A percentile compares a stretch with the other conserved stretches of the same genome.
Conservation (phyloP, 2,888 invertebrate genomes). For the Ferdinandea cuprea region DNA sequence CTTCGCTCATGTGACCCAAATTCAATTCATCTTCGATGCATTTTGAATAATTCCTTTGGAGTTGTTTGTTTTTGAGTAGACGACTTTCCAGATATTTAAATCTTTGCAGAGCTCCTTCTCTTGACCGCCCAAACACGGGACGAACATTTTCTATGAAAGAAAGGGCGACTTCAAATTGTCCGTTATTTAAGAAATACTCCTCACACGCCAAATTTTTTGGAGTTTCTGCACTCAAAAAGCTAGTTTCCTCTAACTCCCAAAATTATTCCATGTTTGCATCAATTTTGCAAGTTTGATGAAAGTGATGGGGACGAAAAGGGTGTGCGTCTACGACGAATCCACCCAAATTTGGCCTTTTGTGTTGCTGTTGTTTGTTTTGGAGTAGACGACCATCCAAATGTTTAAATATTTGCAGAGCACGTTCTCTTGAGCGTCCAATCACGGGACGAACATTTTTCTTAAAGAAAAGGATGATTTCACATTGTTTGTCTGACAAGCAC, state of each 20-base stretch:
- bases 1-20: slow-evolving; percentile 8
- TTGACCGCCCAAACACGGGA: slow-evolving; percentile 27
- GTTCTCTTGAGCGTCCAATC: slow-evolving; percentile 34
- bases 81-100: slow-evolving; percentile 12
- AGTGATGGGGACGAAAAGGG: not conserved
- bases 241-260: slow-evolving; percentile 45
- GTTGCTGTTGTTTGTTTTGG: not conserved
- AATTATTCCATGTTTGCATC: slow-evolving; percentile 22
- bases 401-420: not conserved
- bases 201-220: slow-evolving; percentile 35
- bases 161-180: slow-evolving; percentile 27
- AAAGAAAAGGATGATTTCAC: slow-evolving; percentile 38
- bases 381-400: slow-evolving; percentile 6
- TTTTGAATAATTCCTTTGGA: not conserved
- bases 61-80: not conserved
- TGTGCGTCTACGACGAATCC: not conserved
- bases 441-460: slow-evolving; percentile 8
- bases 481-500: too few species aligned
- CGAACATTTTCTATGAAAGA: slow-evolving; percentile 31
- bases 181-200: slow-evolving; percentile 20
- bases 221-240: not conserved
- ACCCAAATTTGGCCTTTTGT: slow-evolving; percentile 1
- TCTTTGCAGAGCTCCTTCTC: slow-evolving; percentile 5
- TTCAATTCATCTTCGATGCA: slow-evolving; percentile 14
- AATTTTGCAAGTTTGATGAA: not conserved